Base-by-base conservation (phyloP, 2,113 vertebrate genomes). In the Melierax canorus region DNA sequence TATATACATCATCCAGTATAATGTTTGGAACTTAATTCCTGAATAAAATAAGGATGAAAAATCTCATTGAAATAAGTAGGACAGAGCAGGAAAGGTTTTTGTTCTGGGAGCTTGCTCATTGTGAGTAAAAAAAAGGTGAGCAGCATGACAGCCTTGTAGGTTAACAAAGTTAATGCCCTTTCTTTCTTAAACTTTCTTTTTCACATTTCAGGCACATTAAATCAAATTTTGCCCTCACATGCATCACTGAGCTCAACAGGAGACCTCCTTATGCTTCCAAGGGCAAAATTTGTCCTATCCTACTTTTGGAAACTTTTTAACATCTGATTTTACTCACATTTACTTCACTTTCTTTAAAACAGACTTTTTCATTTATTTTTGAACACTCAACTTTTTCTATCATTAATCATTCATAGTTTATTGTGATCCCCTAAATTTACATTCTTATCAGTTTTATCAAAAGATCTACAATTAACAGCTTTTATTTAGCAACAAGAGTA, bases 241-340 rank as follows among this genome's bases (percentile, higher is more conserved):
- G 93, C 85, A 88, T 90, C 88, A 81, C 56, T 91, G 94, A 94
- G 90, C 93, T 96, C 93, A 88, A 94, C 41, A 96, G 96, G 94
- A 95, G 51, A 73, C 39, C 41, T 86, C 71, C 50, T 53, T 90
- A 92, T 86, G 66, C 32, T 95, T 88, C 63, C 63, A 95, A 89
- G 88, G 79, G 67, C 75, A 96, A 90, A 66, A 86, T 80, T 39
- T 89, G n/a, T 92, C 88, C 51, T 94, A 6, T 9, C 29, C 7
- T 45, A 26, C 24, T 90, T 75, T 69, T 15, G 16, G n/a, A 64
- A 36, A 2, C 6, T 67, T 86, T 82, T 76, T 34, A 71, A 55
- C 60, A 14, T 12, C 38, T 64, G 2, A 69, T 20, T 91, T 87
- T 7, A 27, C n/a, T 69, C 13, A 4, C 48, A 48, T 71, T 86